These are phyloP conservation scores for Tipula confusa DNA, from an alignment of 2,888 invertebrate genomes.

Conservation along the genomic window DNA sequence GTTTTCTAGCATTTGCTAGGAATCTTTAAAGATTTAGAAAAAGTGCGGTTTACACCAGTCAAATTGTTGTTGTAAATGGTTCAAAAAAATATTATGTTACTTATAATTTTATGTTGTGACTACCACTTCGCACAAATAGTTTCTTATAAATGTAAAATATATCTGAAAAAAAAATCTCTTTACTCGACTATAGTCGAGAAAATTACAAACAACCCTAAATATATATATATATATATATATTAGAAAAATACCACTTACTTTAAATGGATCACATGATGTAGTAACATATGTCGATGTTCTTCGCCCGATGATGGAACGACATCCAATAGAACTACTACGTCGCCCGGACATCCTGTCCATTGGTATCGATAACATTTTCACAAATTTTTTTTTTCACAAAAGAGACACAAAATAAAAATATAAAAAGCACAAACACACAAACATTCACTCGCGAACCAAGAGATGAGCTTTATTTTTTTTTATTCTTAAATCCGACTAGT, in stretches of 20 bases:
- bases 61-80: no score
- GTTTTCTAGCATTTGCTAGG: no score
- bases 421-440: background rate
- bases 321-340: slow-evolving; percentile 63
- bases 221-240: background rate
- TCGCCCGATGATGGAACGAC: slow-evolving; percentile 61
- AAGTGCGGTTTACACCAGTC: no score
- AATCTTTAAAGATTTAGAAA: no score
- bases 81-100: no score
- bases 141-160: no score
- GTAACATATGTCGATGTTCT: slow-evolving; percentile 62
- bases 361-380: slow-evolving; percentile 53
- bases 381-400: background rate
- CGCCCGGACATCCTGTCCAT: slow-evolving; percentile 58
- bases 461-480: background rate
- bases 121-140: no score
- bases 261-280: slow-evolving; percentile 60
- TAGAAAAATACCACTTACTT: slow-evolving; percentile 51
- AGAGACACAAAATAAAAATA: background rate
- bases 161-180: no score
- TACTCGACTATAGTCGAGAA: no score
- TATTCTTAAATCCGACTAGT: background rate
- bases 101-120: no score
- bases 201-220: background rate
- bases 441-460: background rate